These are phyloP conservation scores for Coleophora deauratella DNA, from an alignment of 2,888 invertebrate species.

Conservation along the genomic window DNA sequence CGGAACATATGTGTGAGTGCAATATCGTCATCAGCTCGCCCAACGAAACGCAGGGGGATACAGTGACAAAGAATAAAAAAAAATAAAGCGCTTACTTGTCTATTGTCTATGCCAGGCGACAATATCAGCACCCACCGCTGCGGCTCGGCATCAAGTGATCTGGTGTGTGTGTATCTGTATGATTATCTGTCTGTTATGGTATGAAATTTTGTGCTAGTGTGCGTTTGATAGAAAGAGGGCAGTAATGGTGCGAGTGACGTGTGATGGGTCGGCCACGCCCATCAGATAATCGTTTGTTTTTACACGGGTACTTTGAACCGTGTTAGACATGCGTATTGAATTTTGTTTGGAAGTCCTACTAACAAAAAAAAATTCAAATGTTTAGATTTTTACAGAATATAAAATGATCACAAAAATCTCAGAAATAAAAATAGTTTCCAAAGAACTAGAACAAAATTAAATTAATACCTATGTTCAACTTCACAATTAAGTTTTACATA, in stretches of 20 bases:
- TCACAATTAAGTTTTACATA: no score
- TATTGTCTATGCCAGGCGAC: constrained; percentile 55
- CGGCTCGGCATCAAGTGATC: constrained; percentile 39
- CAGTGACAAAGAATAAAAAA: constrained; percentile 51
- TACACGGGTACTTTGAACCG: constrained; percentile 28
- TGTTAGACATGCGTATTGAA: no score
- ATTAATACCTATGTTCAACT: no score
- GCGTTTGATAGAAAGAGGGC: constrained; percentile 31
- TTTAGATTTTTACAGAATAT: no score
- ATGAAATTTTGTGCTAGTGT: constrained; percentile 10
- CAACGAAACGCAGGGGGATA: constrained; percentile 24
- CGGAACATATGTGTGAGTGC: constrained; percentile 20
- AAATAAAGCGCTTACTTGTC: constrained; percentile 63
- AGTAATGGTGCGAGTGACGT: constrained; percentile 45
- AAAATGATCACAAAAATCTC: no score
- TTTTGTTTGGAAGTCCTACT: no score
- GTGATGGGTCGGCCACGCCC: constrained; percentile 55
- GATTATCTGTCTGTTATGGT: constrained; percentile 31
- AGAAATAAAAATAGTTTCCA: no score
- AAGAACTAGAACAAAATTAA: no score
- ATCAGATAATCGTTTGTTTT: constrained; percentile 51
- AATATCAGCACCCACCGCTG: constrained; percentile 29
- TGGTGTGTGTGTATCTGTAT: constrained; percentile 21
- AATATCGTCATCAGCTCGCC: constrained; percentile 30
- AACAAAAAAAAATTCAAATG: no score